Conservation (phyloP, 1,140 invertebrate genomes). For the Drosophila ficusphila region DNA sequence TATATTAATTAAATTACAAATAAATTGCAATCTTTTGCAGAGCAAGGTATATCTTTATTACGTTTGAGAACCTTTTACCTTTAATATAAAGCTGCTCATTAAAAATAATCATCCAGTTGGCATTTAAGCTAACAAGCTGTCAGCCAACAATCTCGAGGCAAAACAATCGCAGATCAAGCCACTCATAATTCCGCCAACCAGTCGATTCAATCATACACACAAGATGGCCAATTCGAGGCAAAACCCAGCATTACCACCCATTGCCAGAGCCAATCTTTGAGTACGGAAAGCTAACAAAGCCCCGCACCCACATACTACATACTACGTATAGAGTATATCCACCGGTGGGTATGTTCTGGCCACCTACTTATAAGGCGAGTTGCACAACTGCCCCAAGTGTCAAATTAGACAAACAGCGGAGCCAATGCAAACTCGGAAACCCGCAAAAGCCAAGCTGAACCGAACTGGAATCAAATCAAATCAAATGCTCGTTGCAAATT, state of each 20-base stretch:
- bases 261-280: constrained; percentile 37
- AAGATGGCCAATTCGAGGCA: constrained; percentile 37
- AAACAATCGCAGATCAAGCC: constrained; percentile 7
- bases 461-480: constrained; percentile 41
- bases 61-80: constrained; percentile 1
- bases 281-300: constrained; percentile 38
- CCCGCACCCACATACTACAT: constrained; percentile 14
- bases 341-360: constrained; percentile 6
- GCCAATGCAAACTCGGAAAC: constrained; percentile 48
- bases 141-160: not conserved
- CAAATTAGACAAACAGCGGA: constrained; percentile 76
- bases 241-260: constrained; percentile 65
- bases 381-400: constrained; percentile 74
- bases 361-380: constrained; percentile 42
- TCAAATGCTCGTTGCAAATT: constrained; percentile 60
- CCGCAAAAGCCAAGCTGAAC: not conserved
- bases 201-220: constrained; percentile 35
- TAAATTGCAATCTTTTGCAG: too few species aligned
- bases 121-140: constrained; percentile 21
- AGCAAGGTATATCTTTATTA: not conserved
- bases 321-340: too few species aligned
- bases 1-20: not conserved
- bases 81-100: constrained; percentile 10
- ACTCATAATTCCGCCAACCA: constrained; percentile 9
- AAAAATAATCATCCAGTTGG: constrained; percentile 45